Conservation (phyloP, 2,888 invertebrate species). For the Odontocolon sp. region DNA sequence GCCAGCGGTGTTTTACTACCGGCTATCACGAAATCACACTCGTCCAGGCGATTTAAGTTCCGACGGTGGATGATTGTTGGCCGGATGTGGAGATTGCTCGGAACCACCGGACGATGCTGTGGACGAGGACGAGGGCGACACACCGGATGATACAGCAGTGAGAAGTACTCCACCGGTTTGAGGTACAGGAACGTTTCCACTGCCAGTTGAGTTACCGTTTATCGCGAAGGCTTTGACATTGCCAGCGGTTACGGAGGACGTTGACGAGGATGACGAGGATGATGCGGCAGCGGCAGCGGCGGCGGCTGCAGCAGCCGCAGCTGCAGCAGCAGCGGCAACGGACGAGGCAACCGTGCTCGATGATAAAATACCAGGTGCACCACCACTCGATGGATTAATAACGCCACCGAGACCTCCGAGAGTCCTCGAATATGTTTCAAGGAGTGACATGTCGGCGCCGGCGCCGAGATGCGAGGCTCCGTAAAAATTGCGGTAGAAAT, state of each 20-base stretch:
- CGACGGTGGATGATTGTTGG: conserved; percentile 71
- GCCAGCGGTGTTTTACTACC: conserved; percentile 39
- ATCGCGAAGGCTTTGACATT: conserved; percentile 73
- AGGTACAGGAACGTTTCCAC: conserved; percentile 72
- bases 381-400: conserved; percentile 73
- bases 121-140: conserved; percentile 83
- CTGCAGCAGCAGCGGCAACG: conserved; percentile 79
- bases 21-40: conserved; percentile 74
- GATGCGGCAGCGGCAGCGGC: conserved; percentile 78
- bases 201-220: conserved; percentile 78
- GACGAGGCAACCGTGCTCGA: conserved; percentile 80
- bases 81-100: conserved; percentile 77
- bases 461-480: conserved; percentile 84
- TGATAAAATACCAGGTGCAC: conserved; percentile 75
- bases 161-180: conserved; percentile 82
- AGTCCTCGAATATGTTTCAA: conserved; percentile 88
- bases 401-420: conserved; percentile 82
- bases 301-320: conserved; percentile 80
- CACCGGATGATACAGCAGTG: conserved; percentile 82
- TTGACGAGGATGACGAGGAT: conserved; percentile 74
- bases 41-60: conserved; percentile 79
- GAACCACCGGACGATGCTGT: conserved; percentile 82
- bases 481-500: conserved; percentile 91
- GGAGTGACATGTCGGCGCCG: conserved; percentile 85
- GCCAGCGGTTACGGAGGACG: conserved; percentile 81